These are phyloP conservation scores for Pycnonotus jocosus DNA, from an alignment of 2,113 vertebrate species.

Conservation along the genomic window DNA sequence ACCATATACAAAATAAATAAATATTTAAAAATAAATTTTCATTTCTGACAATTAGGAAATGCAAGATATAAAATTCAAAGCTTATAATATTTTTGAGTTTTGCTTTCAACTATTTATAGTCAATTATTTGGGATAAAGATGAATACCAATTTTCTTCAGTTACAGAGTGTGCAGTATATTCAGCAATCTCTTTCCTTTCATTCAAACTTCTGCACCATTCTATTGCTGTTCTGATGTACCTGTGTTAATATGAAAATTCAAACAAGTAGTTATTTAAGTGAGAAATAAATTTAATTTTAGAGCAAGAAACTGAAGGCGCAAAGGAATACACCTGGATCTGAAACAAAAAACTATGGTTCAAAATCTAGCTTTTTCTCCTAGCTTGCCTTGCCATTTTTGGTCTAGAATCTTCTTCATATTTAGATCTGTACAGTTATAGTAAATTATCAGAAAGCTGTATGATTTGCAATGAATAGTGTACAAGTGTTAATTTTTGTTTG, in stretches of 20 bases:
- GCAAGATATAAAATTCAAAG: neutral
- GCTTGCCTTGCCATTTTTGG: neutral
- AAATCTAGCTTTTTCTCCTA: neutral
- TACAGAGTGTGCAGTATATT: neutral
- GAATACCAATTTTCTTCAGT: conserved; percentile 69
- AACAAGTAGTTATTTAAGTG: neutral
- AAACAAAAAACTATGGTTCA: neutral
- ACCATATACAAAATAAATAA: neutral
- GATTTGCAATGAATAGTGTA: neutral
- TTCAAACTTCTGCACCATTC: conserved; percentile 71
- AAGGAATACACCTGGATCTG: neutral
- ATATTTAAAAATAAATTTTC: neutral
- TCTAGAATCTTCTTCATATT: neutral
- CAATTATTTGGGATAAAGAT: neutral
- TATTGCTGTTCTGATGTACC: conserved; percentile 65
- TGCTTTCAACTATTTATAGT: neutral
- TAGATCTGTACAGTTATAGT: neutral
- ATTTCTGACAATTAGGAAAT: neutral
- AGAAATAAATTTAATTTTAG: neutral
- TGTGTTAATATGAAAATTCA: conserved; percentile 29
- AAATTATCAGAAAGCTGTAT: neutral
- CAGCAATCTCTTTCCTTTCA: neutral
- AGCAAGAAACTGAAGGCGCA: neutral
- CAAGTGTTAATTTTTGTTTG: neutral
- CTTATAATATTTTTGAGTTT: neutral